Conservation (phyloP, 2,888 invertebrate genomes). For the Aphelenchoides bicaudatus region DNA sequence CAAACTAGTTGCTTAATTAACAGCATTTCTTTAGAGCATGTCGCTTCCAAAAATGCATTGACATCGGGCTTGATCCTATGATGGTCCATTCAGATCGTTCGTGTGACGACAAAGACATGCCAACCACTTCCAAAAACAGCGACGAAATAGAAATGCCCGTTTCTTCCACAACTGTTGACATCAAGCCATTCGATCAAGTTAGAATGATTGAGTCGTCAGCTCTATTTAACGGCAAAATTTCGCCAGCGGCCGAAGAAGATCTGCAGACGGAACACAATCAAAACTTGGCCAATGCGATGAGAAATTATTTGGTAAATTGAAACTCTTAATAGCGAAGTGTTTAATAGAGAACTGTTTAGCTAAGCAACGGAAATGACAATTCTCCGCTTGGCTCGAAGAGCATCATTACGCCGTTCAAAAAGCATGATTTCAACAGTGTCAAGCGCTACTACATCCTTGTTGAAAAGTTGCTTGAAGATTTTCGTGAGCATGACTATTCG, state of each 20-base stretch:
- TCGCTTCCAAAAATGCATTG: slow-evolving; percentile 13
- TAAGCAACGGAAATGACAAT: no score
- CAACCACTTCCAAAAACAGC: no score
- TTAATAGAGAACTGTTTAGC: no score
- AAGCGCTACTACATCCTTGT: slow-evolving; percentile 11
- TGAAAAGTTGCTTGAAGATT: slow-evolving; percentile 9
- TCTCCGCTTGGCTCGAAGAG: slow-evolving; percentile 9
- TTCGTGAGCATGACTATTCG: slow-evolving; percentile 10
- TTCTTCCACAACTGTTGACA: background rate
- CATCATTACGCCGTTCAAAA: slow-evolving; percentile 4
- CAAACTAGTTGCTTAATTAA: background rate
- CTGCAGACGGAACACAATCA: slow-evolving; percentile 1
- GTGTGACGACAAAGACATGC: slow-evolving; percentile 14
- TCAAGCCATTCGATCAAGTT: background rate
- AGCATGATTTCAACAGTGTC: background rate
- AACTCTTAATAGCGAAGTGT: background rate
- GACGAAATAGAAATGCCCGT: slow-evolving; percentile 3
- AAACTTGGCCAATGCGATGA: background rate
- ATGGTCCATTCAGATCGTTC: slow-evolving; percentile 18
- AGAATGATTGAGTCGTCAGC: background rate
- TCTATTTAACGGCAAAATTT: no score
- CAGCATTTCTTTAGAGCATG: slow-evolving; percentile 12
- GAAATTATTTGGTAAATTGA: background rate
- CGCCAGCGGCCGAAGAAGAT: no score
- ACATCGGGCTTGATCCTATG: slow-evolving; percentile 10